A percentile compares a stretch with the other conserved stretches of the same genome.
Evolutionary conservation across 2,113 vertebrate species (phyloP).

Genomic region (Chaetops frenatus): DNA sequence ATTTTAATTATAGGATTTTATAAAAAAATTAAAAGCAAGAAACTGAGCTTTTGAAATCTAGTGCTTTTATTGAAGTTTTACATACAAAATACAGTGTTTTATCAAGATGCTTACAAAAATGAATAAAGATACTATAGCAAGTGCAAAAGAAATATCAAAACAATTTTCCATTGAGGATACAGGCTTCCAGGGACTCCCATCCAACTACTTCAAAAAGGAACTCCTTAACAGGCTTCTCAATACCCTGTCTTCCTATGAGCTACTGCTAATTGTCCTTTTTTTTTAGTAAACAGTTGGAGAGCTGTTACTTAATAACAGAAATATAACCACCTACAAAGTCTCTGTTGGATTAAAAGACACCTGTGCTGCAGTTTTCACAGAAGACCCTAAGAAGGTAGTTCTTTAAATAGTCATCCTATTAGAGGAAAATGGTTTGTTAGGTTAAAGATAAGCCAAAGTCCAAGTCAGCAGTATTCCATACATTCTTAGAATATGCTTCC

Average conservation of each 20-base stretch:
- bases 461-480: constrained; percentile 27
- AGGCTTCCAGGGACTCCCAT: not conserved
- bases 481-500: constrained; percentile 7
- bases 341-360: not conserved
- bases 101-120: not conserved
- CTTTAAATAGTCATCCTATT: not conserved
- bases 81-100: not conserved
- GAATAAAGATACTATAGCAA: not conserved
- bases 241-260: not conserved
- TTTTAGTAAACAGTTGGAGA: not conserved
- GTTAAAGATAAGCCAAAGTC: constrained; percentile 18
- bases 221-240: not conserved
- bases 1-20: not conserved
- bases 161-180: not conserved
- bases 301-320: not conserved
- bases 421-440: not conserved
- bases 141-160: not conserved
- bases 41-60: not conserved
- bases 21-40: not conserved
- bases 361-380: not conserved
- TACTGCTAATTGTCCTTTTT: not conserved
- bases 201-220: not conserved
- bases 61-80: not conserved
- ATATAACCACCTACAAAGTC: not conserved
- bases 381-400: not conserved